Conservation (phyloP, 1,140 invertebrate species). For the Drosophila orosa region DNA sequence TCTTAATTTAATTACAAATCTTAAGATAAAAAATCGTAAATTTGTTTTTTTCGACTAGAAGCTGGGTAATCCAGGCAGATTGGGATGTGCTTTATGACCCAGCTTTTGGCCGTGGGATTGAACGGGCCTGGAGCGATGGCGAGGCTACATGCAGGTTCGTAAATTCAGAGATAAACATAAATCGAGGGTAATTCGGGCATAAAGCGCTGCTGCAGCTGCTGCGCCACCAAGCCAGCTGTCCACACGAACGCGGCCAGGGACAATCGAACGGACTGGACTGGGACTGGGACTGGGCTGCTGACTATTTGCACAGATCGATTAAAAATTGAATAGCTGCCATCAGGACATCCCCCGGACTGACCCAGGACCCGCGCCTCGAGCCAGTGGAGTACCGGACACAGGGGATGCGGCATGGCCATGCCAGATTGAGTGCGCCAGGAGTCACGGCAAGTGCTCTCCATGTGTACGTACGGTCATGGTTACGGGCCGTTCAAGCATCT, state of each 20-base stretch:
- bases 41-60: not conserved
- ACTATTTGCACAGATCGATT: slow-evolving; percentile 68
- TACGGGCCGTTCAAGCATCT: slow-evolving; percentile 9
- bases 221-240: slow-evolving; percentile 50
- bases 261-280: slow-evolving; percentile 24
- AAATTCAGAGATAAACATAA: slow-evolving; percentile 81
- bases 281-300: too few species aligned
- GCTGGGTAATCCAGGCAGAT: not conserved
- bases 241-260: slow-evolving; percentile 33
- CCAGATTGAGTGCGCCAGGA: slow-evolving; percentile 16
- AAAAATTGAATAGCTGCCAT: slow-evolving; percentile 70
- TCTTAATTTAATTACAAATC: not conserved
- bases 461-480: slow-evolving; percentile 18
- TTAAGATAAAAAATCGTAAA: not conserved
- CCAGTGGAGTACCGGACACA: slow-evolving; percentile 5
- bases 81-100: slow-evolving; percentile 1
- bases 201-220: slow-evolving; percentile 68
- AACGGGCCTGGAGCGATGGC: slow-evolving; percentile 1
- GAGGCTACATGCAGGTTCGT: slow-evolving; percentile 57
- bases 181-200: slow-evolving; percentile 76
- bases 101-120: slow-evolving; percentile 22
- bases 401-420: slow-evolving; percentile 31
- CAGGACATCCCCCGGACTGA: slow-evolving; percentile 28
- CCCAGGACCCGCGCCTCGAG: not conserved
- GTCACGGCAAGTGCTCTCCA: slow-evolving; percentile 10